Evolutionary conservation across 1,140 invertebrate species (phyloP).

Genomic region (Drosophila lini): DNA sequence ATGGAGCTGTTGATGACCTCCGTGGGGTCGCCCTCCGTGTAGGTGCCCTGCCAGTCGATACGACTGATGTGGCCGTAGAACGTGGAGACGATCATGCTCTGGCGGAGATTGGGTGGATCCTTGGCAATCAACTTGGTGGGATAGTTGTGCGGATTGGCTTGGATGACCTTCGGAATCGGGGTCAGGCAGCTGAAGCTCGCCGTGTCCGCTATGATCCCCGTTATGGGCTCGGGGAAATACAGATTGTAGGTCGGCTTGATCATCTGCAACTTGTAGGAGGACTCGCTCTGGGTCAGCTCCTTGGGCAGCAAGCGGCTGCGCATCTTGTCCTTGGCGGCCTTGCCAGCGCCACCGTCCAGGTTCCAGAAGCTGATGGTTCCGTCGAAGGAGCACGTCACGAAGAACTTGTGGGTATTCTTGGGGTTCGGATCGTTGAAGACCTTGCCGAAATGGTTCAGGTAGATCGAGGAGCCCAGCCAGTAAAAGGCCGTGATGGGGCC

Average conservation of each 20-base stretch:
- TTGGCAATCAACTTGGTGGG: conserved; percentile 74
- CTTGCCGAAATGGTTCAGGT: conserved; percentile 87
- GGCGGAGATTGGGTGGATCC: conserved; percentile 77
- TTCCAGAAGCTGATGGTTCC: conserved; percentile 90
- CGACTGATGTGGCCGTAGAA: conserved; percentile 62
- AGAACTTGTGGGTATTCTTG: conserved; percentile 85
- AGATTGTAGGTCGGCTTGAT: conserved; percentile 87
- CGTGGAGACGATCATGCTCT: conserved; percentile 73
- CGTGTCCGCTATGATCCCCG: conserved; percentile 76
- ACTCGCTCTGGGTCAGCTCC: conserved; percentile 86
- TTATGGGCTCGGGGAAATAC: conserved; percentile 84
- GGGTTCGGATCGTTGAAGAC: conserved; percentile 79
- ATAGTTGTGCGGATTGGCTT: conserved; percentile 53
- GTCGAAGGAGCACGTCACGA: conserved; percentile 88
- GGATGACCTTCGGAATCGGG: conserved; percentile 24
- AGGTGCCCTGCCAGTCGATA: conserved; percentile 84
- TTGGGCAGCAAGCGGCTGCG: conserved; percentile 84
- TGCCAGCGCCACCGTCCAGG: conserved; percentile 84
- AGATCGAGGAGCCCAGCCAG: conserved; percentile 88
- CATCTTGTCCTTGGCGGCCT: conserved; percentile 31
- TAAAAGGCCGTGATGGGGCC: conserved; percentile 87
- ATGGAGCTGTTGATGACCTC: conserved; percentile 84
- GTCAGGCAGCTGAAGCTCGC: conserved; percentile 48
- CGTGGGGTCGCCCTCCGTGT: conserved; percentile 84
- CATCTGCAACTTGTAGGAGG: conserved; percentile 86